Evolutionary conservation across 2,888 invertebrate species (phyloP).

Genomic region (Philereme transversata): DNA sequence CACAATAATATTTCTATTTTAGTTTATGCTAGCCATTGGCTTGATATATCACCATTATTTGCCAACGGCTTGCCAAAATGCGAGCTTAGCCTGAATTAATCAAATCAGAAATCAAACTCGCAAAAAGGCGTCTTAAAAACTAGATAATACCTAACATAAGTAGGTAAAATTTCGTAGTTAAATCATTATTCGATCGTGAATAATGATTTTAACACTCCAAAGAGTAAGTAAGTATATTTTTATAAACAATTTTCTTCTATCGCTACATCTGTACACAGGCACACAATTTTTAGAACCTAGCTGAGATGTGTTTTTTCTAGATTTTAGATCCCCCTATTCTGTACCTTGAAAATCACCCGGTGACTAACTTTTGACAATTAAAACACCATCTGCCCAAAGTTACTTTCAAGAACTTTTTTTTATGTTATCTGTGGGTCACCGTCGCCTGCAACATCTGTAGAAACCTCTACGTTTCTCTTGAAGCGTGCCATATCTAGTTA

Average conservation of each 20-base stretch:
- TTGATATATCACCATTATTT: conserved; percentile 70
- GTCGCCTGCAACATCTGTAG: no score
- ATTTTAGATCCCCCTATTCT: not conserved
- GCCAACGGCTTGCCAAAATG: conserved; percentile 64
- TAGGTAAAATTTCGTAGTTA: conserved; percentile 42
- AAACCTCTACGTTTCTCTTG: no score
- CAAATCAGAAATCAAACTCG: conserved; percentile 55
- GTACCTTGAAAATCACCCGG: no score
- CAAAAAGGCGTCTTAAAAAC: conserved; percentile 69
- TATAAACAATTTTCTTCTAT: conserved; percentile 48
- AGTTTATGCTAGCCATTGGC: conserved; percentile 69
- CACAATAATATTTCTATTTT: conserved; percentile 58
- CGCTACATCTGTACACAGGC: conserved; percentile 78
- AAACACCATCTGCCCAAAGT: no score
- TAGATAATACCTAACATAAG: conserved; percentile 56
- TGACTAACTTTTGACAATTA: no score
- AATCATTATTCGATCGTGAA: conserved; percentile 44
- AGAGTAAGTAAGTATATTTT: conserved; percentile 38
- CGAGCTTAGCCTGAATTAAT: conserved; percentile 48
- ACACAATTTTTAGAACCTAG: conserved; percentile 77
- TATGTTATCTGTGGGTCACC: no score
- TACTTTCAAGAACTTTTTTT: no score
- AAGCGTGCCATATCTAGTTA: no score
- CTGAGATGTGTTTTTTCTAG: conserved; percentile 37
- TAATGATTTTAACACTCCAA: conserved; percentile 36